phyloP scores from a whole-genome alignment of 2,113 vertebrate genomes.

The Microcebus tavaratra region DNA sequence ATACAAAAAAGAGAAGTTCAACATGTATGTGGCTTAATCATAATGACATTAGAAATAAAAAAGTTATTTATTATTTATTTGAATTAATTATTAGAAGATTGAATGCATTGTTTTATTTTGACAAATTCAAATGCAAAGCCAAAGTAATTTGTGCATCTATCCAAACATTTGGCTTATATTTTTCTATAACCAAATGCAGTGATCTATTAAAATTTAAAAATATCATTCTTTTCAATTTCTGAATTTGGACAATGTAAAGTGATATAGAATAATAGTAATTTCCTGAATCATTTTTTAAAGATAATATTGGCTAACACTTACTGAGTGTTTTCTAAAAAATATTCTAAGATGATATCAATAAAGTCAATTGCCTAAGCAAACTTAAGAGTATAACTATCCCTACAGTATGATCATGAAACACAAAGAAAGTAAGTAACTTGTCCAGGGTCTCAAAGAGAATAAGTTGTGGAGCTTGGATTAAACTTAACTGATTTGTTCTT shows the following conservation, averaged over 20 bases:
- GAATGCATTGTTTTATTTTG: background rate
- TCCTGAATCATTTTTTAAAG: background rate
- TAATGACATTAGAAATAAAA: background rate
- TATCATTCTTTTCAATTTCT: background rate
- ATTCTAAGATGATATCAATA: background rate
- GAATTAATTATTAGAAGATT: background rate
- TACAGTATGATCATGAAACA: background rate
- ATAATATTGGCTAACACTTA: background rate
- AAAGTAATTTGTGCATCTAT: background rate
- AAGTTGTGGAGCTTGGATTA: background rate
- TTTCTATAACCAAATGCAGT: background rate
- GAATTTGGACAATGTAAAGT: background rate
- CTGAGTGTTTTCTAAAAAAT: background rate
- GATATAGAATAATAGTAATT: background rate
- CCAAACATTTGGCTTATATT: constrained; percentile 20
- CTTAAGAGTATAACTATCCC: background rate
- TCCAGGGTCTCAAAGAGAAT: background rate
- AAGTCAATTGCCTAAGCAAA: background rate
- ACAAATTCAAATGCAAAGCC: background rate
- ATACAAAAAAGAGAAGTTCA: background rate
- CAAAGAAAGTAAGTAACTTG: background rate
- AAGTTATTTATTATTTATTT: background rate
- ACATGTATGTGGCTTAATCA: background rate
- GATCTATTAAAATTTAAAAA: background rate
- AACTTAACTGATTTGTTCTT: background rate